A percentile compares a stretch with the other conserved stretches of the same genome.
These are phyloP conservation scores for Lottia scabra DNA, from an alignment of 2,888 invertebrate species.

Conservation along the genomic window DNA sequence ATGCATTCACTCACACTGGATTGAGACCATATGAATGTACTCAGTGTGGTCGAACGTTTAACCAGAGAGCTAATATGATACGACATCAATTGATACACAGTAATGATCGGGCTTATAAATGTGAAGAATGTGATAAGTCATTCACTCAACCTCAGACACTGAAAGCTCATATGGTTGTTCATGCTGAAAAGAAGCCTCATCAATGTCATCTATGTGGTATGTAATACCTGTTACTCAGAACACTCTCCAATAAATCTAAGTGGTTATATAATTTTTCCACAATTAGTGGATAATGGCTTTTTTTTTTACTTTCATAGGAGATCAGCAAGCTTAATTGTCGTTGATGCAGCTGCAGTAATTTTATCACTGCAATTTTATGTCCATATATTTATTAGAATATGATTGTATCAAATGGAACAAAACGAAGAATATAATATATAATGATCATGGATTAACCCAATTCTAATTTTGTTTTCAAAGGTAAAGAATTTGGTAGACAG, in stretches of 20 bases:
- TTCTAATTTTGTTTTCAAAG: conserved; percentile 38
- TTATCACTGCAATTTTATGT: no score
- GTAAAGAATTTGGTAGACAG: conserved; percentile 67
- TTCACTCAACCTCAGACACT: conserved; percentile 69
- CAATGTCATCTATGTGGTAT: conserved; percentile 67
- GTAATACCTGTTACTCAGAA: no score
- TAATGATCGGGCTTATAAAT: conserved; percentile 62
- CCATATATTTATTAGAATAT: no score
- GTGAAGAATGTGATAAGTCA: conserved; percentile 66
- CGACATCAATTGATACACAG: conserved; percentile 68
- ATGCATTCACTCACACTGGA: conserved; percentile 69
- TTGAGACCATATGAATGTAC: conserved; percentile 66
- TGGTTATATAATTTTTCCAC: no score
- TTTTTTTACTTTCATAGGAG: no score
- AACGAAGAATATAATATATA: no score
- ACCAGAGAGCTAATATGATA: conserved; percentile 69
- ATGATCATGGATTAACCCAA: neutral
- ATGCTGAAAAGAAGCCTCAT: conserved; percentile 68
- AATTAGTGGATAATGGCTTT: no score
- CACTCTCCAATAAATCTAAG: no score
- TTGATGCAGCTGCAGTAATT: no score
- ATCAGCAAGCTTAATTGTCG: no score
- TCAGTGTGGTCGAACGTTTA: conserved; percentile 66
- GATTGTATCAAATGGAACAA: no score
- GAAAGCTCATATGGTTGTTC: conserved; percentile 69